Conservation (phyloP, 2,113 vertebrate species). For the Lagopus leucura region DNA sequence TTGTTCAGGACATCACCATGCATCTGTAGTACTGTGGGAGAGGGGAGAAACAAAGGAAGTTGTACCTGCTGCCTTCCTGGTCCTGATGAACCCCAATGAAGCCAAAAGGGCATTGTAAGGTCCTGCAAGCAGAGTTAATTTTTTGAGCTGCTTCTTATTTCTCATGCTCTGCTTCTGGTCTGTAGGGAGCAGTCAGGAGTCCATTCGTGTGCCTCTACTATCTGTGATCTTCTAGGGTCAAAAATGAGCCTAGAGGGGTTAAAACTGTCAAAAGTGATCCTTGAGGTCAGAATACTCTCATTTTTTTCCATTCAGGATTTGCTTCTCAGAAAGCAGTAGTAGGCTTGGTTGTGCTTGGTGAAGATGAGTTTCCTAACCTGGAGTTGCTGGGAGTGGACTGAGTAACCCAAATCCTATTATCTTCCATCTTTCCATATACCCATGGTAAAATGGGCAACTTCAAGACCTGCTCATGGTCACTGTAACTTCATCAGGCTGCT, state of each 20-base stretch:
- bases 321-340: not conserved
- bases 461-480: not conserved
- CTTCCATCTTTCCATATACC: not conserved
- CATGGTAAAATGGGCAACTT: not conserved
- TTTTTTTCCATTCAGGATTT: not conserved
- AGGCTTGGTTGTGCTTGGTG: not conserved
- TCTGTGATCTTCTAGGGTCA: not conserved
- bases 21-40: not conserved
- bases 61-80: not conserved
- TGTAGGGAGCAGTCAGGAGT: not conserved
- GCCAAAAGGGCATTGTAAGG: not conserved
- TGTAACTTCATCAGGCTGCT: not conserved
- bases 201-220: not conserved
- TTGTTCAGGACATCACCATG: rapidly evolving
- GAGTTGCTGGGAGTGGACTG: not conserved
- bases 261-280: not conserved
- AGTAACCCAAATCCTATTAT: not conserved
- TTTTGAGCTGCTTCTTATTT: not conserved
- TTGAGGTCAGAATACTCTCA: not conserved
- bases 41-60: not conserved
- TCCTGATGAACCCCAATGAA: not conserved
- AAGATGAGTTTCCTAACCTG: not conserved
- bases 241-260: not conserved
- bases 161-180: not conserved
- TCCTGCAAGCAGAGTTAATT: not conserved